These are phyloP conservation scores for Subanguina moxae DNA, from an alignment of 1,140 invertebrate genomes.

Conservation along the genomic window DNA sequence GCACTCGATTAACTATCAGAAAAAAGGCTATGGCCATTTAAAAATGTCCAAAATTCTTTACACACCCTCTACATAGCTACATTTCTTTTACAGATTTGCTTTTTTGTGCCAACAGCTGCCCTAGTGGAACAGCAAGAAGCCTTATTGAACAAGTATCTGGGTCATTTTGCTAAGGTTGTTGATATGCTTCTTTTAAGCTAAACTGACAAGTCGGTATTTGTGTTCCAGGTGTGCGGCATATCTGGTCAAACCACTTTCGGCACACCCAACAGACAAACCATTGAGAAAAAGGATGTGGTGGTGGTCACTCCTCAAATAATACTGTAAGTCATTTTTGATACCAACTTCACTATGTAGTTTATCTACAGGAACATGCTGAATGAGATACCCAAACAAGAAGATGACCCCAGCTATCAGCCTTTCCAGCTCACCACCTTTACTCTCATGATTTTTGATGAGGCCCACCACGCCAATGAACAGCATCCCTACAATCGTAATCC, in stretches of 20 bases:
- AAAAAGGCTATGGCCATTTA: too few relatives aligned
- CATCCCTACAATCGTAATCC: constrained; percentile 22
- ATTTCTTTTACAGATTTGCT: constrained; percentile 7
- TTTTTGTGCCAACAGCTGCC: constrained; percentile 18
- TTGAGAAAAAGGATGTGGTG: not conserved
- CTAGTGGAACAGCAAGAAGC: constrained; percentile 18
- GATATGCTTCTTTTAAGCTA: not conserved
- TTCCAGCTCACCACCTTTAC: constrained; percentile 6
- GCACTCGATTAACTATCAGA: too few relatives aligned
- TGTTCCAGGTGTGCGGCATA: not conserved
- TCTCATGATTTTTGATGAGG: constrained; percentile 17
- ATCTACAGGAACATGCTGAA: not conserved
- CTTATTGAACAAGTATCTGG: constrained; percentile 6
- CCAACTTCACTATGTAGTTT: not conserved
- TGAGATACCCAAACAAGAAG: not conserved
- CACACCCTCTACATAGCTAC: not conserved
- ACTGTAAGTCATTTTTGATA: constrained; percentile 13
- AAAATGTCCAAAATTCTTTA: too few relatives aligned
- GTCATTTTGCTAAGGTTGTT: constrained; percentile 10
- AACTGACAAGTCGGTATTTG: too few relatives aligned
- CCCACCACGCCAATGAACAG: constrained; percentile 11
- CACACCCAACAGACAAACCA: not conserved
- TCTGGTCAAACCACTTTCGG: not conserved
- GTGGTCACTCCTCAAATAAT: constrained; percentile 7
- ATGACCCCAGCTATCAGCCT: not conserved